Conservation (phyloP, 1,140 invertebrate genomes). For the Lysiphlebus fabarum region DNA sequence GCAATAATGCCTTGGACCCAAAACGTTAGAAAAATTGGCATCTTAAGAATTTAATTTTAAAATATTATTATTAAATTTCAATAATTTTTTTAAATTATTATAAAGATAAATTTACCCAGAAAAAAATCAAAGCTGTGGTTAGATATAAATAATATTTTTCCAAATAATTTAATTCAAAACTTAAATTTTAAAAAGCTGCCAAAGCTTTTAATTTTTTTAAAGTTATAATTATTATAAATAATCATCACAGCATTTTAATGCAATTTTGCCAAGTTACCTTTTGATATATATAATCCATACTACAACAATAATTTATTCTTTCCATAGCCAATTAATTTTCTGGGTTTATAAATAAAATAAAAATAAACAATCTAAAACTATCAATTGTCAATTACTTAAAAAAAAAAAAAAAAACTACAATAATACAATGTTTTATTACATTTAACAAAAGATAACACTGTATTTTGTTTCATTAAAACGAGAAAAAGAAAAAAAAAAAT, state of each 20-base stretch:
- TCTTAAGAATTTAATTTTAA: no score
- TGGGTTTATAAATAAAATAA: constrained; percentile 7
- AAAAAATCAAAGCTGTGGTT: constrained; percentile 41
- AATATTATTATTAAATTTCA: no score
- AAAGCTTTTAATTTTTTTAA: constrained; percentile 6
- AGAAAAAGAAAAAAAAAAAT: no score
- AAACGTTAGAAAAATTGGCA: no score
- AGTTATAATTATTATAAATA: constrained; percentile 31
- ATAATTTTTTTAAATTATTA: constrained; percentile 20
- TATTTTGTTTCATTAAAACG: no score
- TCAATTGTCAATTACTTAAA: not conserved
- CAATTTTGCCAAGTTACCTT: constrained; percentile 24
- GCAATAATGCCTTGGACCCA: no score
- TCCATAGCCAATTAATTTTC: not conserved
- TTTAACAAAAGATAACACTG: no score
- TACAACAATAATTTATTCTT: constrained; percentile 5
- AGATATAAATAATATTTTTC: constrained; percentile 21
- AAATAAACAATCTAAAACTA: constrained; percentile 4
- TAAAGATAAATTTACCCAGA: constrained; percentile 37
- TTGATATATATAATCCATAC: not conserved
- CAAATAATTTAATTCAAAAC: not conserved
- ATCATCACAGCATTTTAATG: constrained; percentile 49
- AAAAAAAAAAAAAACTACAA: no score
- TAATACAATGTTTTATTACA: no score
- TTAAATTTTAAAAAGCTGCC: constrained; percentile 24